phyloP scores from a whole-genome alignment of 2,113 vertebrate species.

The Lagopus leucura region DNA sequence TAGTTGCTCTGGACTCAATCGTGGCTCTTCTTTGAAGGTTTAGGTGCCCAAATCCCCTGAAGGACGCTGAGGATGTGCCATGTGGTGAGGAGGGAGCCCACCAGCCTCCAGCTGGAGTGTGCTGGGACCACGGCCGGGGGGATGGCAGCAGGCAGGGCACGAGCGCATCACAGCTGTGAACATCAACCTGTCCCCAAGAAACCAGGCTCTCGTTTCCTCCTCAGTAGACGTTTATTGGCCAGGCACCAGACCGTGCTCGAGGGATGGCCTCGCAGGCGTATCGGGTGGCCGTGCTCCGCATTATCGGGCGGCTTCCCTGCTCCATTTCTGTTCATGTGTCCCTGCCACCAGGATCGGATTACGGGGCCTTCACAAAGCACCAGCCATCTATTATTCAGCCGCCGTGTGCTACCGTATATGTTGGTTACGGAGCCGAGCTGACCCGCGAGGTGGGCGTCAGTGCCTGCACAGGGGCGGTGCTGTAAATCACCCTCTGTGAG shows the following conservation, averaged over 20 bases:
- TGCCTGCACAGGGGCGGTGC: neutral
- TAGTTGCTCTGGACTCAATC: rapidly evolving
- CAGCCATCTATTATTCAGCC: conserved; percentile 72
- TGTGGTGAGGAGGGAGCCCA: rapidly evolving
- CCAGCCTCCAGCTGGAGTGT: neutral
- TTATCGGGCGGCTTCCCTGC: conserved; percentile 57
- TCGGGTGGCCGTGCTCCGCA: conserved; percentile 62
- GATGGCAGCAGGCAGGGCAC: neutral
- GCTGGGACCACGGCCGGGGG: neutral
- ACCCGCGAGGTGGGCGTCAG: neutral
- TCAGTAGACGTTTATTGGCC: neutral
- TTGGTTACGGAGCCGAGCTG: neutral
- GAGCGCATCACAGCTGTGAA: neutral
- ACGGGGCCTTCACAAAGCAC: conserved; percentile 59
- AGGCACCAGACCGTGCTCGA: conserved; percentile 64
- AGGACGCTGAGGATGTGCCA: neutral
- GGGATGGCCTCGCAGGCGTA: conserved; percentile 22
- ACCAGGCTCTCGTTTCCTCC: conserved; percentile 45
- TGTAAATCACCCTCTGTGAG: conserved; percentile 10
- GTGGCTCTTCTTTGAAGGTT: neutral
- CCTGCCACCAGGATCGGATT: conserved; percentile 57
- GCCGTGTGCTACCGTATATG: neutral
- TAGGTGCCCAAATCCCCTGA: neutral
- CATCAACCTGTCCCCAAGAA: conserved; percentile 2
- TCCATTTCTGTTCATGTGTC: conserved; percentile 20